These are phyloP conservation scores for Caenorhabditis angaria DNA, from an alignment of 2,888 invertebrate genomes.

Conservation along the genomic window DNA sequence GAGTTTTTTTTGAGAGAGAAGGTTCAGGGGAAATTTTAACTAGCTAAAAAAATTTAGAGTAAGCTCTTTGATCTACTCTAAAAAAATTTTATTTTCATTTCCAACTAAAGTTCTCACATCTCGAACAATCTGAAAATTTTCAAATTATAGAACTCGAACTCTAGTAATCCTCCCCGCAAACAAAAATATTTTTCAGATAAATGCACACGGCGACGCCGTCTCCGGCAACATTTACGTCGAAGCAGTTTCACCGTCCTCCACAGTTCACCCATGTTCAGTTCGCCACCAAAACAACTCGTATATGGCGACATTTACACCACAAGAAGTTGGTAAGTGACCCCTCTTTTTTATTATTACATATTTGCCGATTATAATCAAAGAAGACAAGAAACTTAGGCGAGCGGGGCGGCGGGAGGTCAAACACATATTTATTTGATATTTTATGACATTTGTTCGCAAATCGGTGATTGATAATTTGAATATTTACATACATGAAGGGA, in stretches of 20 bases:
- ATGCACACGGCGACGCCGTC: slow-evolving; percentile 76
- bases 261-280: slow-evolving; percentile 82
- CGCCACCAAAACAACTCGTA: slow-evolving; percentile 81
- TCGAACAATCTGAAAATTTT: not conserved
- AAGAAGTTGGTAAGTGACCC: slow-evolving; percentile 83
- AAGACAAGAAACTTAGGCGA: no score
- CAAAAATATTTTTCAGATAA: slow-evolving; percentile 75
- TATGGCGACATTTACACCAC: slow-evolving; percentile 94
- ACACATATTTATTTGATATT: no score
- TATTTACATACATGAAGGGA: no score
- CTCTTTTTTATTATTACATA: not conserved
- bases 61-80: no score
- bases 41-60: no score
- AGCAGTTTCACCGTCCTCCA: slow-evolving; percentile 89
- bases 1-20: no score
- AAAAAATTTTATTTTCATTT: slow-evolving; percentile 1
- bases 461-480: not conserved
- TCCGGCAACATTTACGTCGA: slow-evolving; percentile 89
- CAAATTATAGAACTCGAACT: not conserved
- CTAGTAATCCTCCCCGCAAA: not conserved
- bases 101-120: not conserved
- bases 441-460: not conserved
- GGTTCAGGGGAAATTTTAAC: no score
- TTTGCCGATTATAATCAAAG: not conserved
- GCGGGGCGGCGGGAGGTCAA: no score